phyloP scores from a whole-genome alignment of 2,888 invertebrate species.

The Blomia tropicalis region DNA sequence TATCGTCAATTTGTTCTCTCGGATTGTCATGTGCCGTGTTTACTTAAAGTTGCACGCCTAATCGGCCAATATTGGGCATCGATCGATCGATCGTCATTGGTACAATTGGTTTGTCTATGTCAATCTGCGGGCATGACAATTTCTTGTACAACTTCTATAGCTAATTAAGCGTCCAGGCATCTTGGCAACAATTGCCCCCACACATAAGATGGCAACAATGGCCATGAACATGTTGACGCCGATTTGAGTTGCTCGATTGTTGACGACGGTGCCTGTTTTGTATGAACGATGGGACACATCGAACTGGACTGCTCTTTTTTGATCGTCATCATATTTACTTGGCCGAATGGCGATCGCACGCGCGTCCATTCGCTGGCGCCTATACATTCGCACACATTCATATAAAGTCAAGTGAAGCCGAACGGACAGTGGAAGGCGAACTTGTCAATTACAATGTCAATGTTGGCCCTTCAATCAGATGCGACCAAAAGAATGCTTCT shows the following conservation, averaged over 20 bases:
- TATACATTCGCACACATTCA: too few relatives aligned
- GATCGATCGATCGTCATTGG: neutral
- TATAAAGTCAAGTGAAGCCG: too few relatives aligned
- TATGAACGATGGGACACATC: neutral
- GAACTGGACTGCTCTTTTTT: neutral
- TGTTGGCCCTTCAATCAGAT: slow-evolving; percentile 1
- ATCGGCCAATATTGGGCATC: neutral
- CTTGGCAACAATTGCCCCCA: too few relatives aligned
- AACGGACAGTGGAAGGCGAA: neutral
- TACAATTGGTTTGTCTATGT: neutral
- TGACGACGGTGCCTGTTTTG: too few relatives aligned
- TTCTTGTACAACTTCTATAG: too few relatives aligned
- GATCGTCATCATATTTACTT: too few relatives aligned
- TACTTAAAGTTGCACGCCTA: neutral
- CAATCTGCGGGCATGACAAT: neutral
- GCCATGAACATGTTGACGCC: too few relatives aligned
- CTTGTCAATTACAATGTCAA: slow-evolving; percentile 13
- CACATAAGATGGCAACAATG: too few relatives aligned
- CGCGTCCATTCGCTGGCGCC: too few relatives aligned
- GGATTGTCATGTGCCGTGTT: slow-evolving; percentile 7
- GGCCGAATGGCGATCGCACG: too few relatives aligned
- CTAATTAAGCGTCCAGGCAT: slow-evolving; percentile 4
- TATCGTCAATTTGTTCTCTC: slow-evolving; percentile 13
- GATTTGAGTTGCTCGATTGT: too few relatives aligned
- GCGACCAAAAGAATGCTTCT: neutral